Base-by-base conservation (phyloP, 2,888 invertebrate species). In the Tryphoninae sp. region DNA sequence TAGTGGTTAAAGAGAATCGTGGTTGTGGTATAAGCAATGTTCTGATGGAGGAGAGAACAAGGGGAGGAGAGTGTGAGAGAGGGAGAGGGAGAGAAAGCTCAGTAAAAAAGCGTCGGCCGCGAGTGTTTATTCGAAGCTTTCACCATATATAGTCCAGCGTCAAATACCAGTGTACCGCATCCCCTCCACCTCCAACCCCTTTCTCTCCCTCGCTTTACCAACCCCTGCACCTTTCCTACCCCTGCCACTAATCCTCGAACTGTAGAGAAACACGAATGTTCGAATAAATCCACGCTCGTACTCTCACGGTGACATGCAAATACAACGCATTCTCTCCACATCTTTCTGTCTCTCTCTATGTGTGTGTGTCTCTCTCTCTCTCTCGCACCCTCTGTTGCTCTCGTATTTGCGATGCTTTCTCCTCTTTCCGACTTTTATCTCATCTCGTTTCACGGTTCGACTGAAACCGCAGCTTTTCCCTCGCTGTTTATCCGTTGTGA, bases 111-210 rank as follows among this genome's bases (percentile, higher is more conserved):
- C 75, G 42, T 42, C 40, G 65, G 58, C 65, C 64, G 59, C 58
- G 69, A 42, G 64, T 82, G 71, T 77, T 81, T 83, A 69, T 79
- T 81, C 73, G 65, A 55, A 79, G 79, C 76, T 83, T 73, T 76
- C 74, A 65, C 59, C 75, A 62, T 61, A 69, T 69, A 6, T 26
- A 8, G 69, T 33, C 33, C 16, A 74, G 23, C 69, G 59, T 33
- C 45, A 33, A 78, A 74, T 74, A 65, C 78, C 51, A 64, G 45
- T 67, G 26, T 53, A 42, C 61, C 45, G 26, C 49, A 45, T 26
- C 42, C 40, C 42, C 2, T 26, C 33, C 2, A 22, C 64, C 33
- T 59, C n/a, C 33, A 33, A 2, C 23, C 19, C 33, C 13, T 45
- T 49, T 33, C 42, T 58, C 67, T 58, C 49, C 22, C 11, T 49